Base-by-base conservation (phyloP, 2,888 invertebrate species). In the Limnephilus auricula region DNA sequence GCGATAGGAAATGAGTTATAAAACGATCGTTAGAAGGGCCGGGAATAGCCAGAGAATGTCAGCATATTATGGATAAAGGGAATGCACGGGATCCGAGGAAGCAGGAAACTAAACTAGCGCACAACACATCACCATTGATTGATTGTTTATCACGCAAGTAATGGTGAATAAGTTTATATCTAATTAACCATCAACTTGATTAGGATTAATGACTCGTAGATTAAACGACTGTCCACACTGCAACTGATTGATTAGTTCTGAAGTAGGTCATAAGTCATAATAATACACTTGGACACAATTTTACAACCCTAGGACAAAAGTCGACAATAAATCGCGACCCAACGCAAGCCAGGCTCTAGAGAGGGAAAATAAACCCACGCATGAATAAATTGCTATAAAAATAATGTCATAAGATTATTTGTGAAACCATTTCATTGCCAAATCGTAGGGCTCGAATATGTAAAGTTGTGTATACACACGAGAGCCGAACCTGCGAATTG, bases 1-100 rank as follows among this genome's bases (percentile, higher is more conserved):
- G 80, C 82, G 32, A 82, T 37, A 82, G 82, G 82, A 82, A 82
- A 82, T 32, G 82, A 82, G 82, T 32, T 82, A 34, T 82, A 82
- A 82, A 82, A 82, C n/a, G 25, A 82, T 82, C 82, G 82, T 82
- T 82, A 31, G 37, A 82, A 82, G 34, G 82, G 25, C 34, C 32
- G 25, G 37, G 80, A 82, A 82, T 82, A 82, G 32, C 32, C 34
- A 82, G 82, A 25, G n/a, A 32, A 82, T 82, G 80, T 82, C 13
- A 32, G 80, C 32, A 32, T 6, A 32, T 18, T 5, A 15, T 6
- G 32, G 65, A 82, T 34, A 82, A 82, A 34, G 37, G 34, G 34
- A 82, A 82, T 34, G 65, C 65, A 65, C 25, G 65, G 65, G 65
- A 65, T n/a, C 0, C 18, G 25, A 25, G 65, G 31, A 80, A 18